phyloP scores from a whole-genome alignment of 2,888 invertebrate genomes.

The Clanis bilineata region DNA sequence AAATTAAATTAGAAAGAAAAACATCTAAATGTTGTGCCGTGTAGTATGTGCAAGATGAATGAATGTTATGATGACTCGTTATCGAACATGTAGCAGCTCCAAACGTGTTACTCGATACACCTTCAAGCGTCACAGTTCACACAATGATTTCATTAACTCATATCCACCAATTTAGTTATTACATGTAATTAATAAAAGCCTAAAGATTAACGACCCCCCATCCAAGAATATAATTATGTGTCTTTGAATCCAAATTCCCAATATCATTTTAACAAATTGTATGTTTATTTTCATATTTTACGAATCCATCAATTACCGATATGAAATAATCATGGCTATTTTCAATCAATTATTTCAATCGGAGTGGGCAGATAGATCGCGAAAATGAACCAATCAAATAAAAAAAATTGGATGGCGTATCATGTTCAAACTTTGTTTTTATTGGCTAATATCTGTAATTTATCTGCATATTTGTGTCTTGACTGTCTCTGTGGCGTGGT shows the following conservation, averaged over 20 bases:
- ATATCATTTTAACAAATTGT: no score
- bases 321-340: no score
- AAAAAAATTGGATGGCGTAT: no score
- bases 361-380: no score
- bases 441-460: no score
- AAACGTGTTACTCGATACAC: background rate
- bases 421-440: no score
- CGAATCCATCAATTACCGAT: background rate
- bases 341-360: no score
- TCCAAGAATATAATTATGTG: background rate
- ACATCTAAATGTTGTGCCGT: slow-evolving; percentile 7
- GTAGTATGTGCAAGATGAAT: slow-evolving; percentile 8
- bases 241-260: background rate
- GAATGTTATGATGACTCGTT: background rate
- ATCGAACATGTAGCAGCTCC: background rate
- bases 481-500: no score
- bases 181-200: background rate
- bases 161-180: background rate
- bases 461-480: no score
- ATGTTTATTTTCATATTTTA: background rate
- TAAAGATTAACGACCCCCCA: background rate
- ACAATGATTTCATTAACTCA: background rate
- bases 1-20: background rate
- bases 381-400: no score
- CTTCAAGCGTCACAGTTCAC: background rate